Conservation (phyloP, 2,797 vertebrate genomes). For the Passerculus sandwichensis region DNA sequence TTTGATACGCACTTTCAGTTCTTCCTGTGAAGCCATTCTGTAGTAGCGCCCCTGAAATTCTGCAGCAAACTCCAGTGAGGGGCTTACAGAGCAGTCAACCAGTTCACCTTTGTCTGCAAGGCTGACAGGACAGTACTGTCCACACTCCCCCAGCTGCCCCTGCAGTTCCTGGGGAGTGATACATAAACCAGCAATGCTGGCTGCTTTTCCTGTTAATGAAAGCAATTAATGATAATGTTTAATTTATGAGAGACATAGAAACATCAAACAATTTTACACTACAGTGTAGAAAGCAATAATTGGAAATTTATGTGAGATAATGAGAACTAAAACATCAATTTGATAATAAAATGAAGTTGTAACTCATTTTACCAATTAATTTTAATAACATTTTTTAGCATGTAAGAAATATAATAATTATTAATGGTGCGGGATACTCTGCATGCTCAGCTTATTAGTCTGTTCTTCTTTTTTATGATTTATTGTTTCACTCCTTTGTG, state of each 20-base stretch:
- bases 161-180: slow-evolving; percentile 86
- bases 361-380: background rate
- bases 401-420: background rate
- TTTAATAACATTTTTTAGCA: background rate
- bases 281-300: background rate
- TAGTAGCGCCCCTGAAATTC: slow-evolving; percentile 88
- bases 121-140: slow-evolving; percentile 90
- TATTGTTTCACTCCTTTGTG: slow-evolving; percentile 5
- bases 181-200: slow-evolving; percentile 86
- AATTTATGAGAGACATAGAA: background rate
- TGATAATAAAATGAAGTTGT: background rate
- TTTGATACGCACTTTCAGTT: slow-evolving; percentile 82
- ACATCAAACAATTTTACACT: background rate
- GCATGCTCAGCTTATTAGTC: background rate
- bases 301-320: background rate
- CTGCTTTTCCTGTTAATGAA: slow-evolving; percentile 83
- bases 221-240: background rate
- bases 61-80: slow-evolving; percentile 82
- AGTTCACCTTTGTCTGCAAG: slow-evolving; percentile 85
- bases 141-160: slow-evolving; percentile 86
- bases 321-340: background rate
- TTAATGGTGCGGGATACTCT: background rate
- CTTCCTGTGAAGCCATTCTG: slow-evolving; percentile 86
- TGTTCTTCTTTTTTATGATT: background rate
- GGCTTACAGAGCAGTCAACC: slow-evolving; percentile 81